Evolutionary conservation across 2,888 invertebrate genomes (phyloP).

Genomic region (Mesodorylaimus sp.): DNA sequence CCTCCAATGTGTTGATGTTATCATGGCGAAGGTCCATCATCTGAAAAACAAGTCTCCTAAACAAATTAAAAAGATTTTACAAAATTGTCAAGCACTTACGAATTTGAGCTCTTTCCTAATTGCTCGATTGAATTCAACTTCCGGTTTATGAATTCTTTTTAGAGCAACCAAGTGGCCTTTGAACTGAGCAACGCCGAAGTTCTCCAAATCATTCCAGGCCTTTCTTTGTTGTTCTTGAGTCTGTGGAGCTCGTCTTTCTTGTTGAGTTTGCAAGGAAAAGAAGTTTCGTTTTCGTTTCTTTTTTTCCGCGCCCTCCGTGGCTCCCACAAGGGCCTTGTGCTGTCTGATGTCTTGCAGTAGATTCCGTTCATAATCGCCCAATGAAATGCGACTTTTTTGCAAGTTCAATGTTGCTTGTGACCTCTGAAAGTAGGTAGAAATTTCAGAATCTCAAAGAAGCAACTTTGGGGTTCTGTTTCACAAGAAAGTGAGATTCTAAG

Average conservation of each 20-base stretch:
- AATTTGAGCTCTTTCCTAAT: neutral
- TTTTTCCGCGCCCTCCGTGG: neutral
- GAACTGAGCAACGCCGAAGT: neutral
- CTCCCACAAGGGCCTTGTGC: neutral
- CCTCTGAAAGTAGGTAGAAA: too few relatives aligned
- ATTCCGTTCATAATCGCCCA: neutral
- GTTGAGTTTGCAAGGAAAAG: too few relatives aligned
- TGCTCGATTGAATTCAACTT: neutral
- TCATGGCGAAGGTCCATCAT: neutral
- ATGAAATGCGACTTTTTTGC: constrained; percentile 6
- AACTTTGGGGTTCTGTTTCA: too few relatives aligned
- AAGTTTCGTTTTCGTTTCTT: neutral
- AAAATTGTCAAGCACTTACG: neutral
- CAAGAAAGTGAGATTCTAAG: neutral
- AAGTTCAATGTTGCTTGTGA: neutral
- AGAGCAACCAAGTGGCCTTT: neutral
- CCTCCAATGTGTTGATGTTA: neutral
- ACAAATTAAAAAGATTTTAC: neutral
- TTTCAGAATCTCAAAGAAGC: too few relatives aligned
- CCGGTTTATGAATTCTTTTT: neutral
- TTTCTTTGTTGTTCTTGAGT: neutral
- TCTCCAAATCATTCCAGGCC: neutral
- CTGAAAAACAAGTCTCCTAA: neutral
- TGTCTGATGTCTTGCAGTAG: neutral
- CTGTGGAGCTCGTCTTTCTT: too few relatives aligned